These are phyloP conservation scores for Himalopsyche tibetana DNA, from an alignment of 2,888 invertebrate genomes.

Conservation along the genomic window DNA sequence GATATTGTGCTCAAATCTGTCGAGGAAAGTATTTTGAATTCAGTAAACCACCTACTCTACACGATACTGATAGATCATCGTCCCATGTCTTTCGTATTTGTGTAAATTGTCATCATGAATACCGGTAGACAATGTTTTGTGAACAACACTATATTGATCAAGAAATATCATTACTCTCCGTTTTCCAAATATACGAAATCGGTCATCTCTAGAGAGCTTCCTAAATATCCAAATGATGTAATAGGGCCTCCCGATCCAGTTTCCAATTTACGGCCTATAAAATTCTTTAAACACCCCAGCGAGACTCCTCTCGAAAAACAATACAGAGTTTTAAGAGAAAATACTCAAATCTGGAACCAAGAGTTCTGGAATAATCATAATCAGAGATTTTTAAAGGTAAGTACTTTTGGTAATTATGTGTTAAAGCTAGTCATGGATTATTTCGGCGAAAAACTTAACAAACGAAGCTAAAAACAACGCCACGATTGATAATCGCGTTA, in stretches of 20 bases:
- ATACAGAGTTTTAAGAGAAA: constrained; percentile 80
- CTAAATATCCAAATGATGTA: constrained; percentile 74
- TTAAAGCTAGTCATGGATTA: too few species aligned
- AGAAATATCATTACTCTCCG: not conserved
- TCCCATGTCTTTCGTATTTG: too few species aligned
- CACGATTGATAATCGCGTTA: too few species aligned
- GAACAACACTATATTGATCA: not conserved
- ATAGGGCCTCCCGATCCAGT: constrained; percentile 88
- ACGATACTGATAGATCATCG: too few species aligned
- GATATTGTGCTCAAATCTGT: too few species aligned
- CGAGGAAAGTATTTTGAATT: too few species aligned
- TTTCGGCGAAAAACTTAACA: too few species aligned
- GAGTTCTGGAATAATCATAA: constrained; percentile 91
- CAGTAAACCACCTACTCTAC: too few species aligned
- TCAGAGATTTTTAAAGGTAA: constrained; percentile 83
- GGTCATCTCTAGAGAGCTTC: not conserved
- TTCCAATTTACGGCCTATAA: constrained; percentile 86
- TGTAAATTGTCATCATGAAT: not conserved
- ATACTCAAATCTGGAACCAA: constrained; percentile 90
- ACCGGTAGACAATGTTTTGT: not conserved
- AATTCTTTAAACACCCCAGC: constrained; percentile 79
- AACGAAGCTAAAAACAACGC: too few species aligned
- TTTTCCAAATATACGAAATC: not conserved
- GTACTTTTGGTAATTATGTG: constrained; percentile 44
- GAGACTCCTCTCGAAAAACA: constrained; percentile 82